Percentiles rank a stretch among this genome's conserved stretches.
Evolutionary conservation across 2,888 invertebrate genomes (phyloP).

Genomic region (Eupithecia dodoneata): DNA sequence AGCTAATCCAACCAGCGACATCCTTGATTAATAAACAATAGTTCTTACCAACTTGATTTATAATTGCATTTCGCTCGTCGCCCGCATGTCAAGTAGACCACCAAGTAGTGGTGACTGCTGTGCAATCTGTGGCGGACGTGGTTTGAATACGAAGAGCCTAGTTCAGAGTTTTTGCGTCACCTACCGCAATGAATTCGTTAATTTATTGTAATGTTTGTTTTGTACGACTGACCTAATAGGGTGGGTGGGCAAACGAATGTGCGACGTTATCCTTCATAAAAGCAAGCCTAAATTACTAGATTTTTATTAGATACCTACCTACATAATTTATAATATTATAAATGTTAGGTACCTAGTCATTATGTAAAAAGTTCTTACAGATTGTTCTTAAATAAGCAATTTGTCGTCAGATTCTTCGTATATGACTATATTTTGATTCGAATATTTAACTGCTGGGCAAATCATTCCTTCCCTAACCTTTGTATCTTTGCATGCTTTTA

Average conservation of each 20-base stretch:
- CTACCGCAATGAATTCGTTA: conserved; percentile 50
- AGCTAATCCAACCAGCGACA: conserved; percentile 10
- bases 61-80: conserved; percentile 36
- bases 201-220: conserved; percentile 24
- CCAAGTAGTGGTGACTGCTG: conserved; percentile 43
- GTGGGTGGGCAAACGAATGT: neutral
- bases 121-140: conserved; percentile 47
- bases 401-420: neutral
- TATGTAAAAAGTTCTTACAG: neutral
- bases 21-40: conserved; percentile 39
- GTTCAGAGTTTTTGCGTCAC: conserved; percentile 55
- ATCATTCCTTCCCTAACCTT: too few relatives aligned
- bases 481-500: too few relatives aligned
- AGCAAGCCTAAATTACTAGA: neutral
- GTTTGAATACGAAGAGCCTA: conserved; percentile 35
- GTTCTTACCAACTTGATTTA: conserved; percentile 44
- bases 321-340: too few relatives aligned
- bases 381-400: neutral
- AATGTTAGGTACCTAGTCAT: too few relatives aligned
- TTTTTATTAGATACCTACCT: neutral
- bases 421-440: neutral
- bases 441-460: too few relatives aligned
- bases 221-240: conserved; percentile 3
- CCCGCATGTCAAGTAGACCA: conserved; percentile 53
- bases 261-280: neutral